Evolutionary conservation across 2,888 invertebrate species (phyloP), one percentile per base, ranked within the genome.

Genomic region (Melinopterus prodromus): DNA sequence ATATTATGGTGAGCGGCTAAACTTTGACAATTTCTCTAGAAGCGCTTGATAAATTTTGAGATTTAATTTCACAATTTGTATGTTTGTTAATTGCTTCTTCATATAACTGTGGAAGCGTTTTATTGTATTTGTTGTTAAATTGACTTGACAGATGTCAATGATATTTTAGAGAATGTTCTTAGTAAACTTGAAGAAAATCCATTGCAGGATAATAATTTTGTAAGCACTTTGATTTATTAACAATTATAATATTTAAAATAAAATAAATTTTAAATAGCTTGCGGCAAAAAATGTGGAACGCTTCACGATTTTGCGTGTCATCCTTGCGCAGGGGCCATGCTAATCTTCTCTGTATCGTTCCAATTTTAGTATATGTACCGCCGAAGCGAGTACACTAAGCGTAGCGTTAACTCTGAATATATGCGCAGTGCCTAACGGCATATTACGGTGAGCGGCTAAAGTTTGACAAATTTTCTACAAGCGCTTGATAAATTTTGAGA

Each of bases 311-410:
- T 95, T 95, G 95, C 95, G 95, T 95, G 95, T 95, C 95, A 95
- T 95, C 94, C 95, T 95, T 95, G 95, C 94, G 94, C 94, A 95
- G 95, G 94, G 94, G 94, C 94, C 94, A 95, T 95, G 95, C 95
- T 95, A 95, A 95, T 95, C 95, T 95, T 95, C 95, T 95, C 95
- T 95, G 95, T 95, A 95, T 95, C 94, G 94, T 95, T 95, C 94
- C 94, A 95, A 95, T 95, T 95, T 95, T 95, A 94, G 94, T 93
- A 93, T 93, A 93, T 93, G 93, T 93, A 93, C 93, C 93, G 93
- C 93, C 93, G 93, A 93, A 93, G 93, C 93, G 92, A 93, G 93
- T 93, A 93, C 93, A 86, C 53, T 53, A 53, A 4, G 53, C 53
- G 53, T 1, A 53, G 9, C 3, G 3, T 53, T 53, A 3, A 53